phyloP scores from a whole-genome alignment of 2,888 invertebrate genomes.

The Phlogophora meticulosa region DNA sequence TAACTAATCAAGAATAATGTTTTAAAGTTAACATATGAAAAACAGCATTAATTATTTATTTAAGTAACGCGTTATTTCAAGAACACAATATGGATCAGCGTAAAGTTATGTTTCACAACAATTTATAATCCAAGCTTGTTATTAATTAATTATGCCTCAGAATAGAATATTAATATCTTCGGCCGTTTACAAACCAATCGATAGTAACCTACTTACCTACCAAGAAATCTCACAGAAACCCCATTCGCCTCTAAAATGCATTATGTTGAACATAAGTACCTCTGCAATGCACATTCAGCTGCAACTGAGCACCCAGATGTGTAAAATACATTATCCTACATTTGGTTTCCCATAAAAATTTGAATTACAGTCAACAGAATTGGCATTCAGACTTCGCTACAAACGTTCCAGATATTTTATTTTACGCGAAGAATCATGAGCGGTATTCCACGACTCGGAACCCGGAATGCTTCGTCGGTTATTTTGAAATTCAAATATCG shows the following conservation, averaged over 20 bases:
- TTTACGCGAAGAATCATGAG: conserved; percentile 83
- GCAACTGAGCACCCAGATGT: conserved; percentile 44
- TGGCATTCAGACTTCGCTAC: conserved; percentile 81
- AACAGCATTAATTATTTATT: too few relatives aligned
- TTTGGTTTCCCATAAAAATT: conserved; percentile 60
- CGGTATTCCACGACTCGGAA: conserved; percentile 72
- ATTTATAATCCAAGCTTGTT: too few relatives aligned
- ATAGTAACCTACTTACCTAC: too few relatives aligned
- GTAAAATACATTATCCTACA: conserved; percentile 51
- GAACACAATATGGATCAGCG: too few relatives aligned
- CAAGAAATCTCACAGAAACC: background rate
- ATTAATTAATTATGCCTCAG: too few relatives aligned
- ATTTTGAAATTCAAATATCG: conserved; percentile 90
- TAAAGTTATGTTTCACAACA: too few relatives aligned
- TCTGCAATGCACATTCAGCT: conserved; percentile 12
- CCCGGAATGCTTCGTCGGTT: conserved; percentile 77
- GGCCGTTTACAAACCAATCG: too few relatives aligned
- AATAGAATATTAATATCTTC: too few relatives aligned
- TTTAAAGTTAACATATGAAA: background rate
- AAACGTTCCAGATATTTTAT: conserved; percentile 83
- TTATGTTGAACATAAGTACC: conserved; percentile 1
- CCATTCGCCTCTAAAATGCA: background rate
- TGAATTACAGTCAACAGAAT: conserved; percentile 77
- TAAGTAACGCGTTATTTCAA: too few relatives aligned
- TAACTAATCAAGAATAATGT: background rate